Conservation (phyloP, 2,888 invertebrate genomes). For the Dryadula phaetusa region DNA sequence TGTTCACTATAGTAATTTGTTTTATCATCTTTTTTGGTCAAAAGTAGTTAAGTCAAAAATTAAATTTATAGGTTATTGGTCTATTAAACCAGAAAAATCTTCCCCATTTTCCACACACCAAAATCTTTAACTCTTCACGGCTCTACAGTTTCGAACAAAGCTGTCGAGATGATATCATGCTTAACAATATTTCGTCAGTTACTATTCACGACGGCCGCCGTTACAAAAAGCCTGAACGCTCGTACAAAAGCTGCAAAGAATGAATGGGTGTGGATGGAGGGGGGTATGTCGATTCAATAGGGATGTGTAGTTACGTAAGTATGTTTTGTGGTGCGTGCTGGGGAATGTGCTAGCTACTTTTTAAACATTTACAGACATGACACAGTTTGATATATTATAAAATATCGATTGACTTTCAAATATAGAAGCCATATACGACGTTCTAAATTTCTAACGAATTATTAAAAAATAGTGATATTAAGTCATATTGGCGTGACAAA, state of each 20-base stretch:
- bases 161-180: constrained; percentile 61
- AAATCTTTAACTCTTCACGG: constrained; percentile 34
- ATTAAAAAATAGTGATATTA: no score
- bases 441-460: neutral
- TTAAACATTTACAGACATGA: constrained; percentile 37
- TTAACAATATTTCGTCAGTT: constrained; percentile 78
- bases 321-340: constrained; percentile 74
- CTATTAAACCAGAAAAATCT: neutral
- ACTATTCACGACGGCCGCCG: constrained; percentile 69
- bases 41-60: neutral
- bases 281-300: constrained; percentile 72
- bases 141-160: constrained; percentile 43
- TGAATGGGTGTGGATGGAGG: constrained; percentile 73
- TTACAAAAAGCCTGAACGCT: constrained; percentile 76
- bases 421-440: neutral
- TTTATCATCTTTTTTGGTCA: neutral
- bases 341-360: constrained; percentile 47
- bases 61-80: no score
- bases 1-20: no score
- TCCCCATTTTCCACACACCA: constrained; percentile 17
- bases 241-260: constrained; percentile 79
- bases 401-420: neutral
- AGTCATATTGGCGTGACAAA: no score
- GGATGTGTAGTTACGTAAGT: constrained; percentile 76
- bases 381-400: constrained; percentile 2